Conservation (phyloP, 1,140 invertebrate species). For the Hormaphis cornu region DNA sequence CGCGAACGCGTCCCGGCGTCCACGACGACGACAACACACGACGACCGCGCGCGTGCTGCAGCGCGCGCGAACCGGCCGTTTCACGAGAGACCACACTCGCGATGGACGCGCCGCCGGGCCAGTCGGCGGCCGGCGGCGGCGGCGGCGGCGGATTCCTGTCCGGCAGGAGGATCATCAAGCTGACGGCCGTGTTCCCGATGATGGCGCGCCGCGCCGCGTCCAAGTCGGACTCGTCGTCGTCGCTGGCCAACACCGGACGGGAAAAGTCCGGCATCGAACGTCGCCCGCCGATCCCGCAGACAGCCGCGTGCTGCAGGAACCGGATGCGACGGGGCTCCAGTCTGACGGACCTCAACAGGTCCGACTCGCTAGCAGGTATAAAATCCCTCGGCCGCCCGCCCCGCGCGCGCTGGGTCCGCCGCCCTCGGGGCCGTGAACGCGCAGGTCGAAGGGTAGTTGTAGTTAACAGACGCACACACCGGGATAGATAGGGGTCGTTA, state of each 20-base stretch:
- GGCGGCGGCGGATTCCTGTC: slow-evolving; percentile 3
- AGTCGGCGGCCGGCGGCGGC: neutral
- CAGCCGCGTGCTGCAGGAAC: slow-evolving; percentile 38
- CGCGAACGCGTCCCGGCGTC: neutral
- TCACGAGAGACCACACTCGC: neutral
- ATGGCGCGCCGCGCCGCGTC: slow-evolving; percentile 4
- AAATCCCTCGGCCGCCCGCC: neutral
- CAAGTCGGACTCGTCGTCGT: slow-evolving; percentile 50
- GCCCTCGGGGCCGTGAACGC: no score
- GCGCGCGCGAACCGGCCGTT: neutral
- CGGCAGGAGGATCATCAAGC: neutral
- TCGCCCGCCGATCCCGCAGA: slow-evolving; percentile 1
- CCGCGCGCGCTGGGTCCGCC: neutral
- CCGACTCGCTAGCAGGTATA: slow-evolving; percentile 23
- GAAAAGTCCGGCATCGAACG: slow-evolving; percentile 38
- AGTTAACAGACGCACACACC: neutral
- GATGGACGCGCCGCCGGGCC: neutral
- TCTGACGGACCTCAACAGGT: slow-evolving; percentile 47
- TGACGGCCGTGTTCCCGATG: slow-evolving; percentile 21
- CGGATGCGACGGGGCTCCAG: slow-evolving; percentile 58
- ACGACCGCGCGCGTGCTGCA: neutral
- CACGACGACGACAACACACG: neutral
- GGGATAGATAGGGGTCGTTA: neutral
- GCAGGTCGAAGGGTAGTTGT: no score
- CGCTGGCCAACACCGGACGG: slow-evolving; percentile 48